Conservation (phyloP, 2,888 invertebrate genomes). For the Vesta saturnalis region DNA sequence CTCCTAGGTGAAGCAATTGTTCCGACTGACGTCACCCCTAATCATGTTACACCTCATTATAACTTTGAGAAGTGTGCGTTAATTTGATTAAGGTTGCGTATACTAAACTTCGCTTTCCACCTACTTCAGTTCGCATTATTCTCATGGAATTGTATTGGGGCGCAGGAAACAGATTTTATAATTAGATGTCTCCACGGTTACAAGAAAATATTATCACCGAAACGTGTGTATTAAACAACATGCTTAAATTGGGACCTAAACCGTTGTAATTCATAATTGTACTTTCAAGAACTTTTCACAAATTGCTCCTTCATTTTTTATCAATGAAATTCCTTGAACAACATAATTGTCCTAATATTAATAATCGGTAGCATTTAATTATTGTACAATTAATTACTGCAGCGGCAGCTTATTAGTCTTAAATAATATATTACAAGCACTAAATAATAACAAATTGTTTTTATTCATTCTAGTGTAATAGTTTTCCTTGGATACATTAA, state of each 20-base stretch:
- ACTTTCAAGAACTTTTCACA: neutral
- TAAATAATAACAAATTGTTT: no score
- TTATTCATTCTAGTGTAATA: no score
- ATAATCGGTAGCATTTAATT: no score
- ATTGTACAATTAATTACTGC: no score
- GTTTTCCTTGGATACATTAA: no score
- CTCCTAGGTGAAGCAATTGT: conserved; percentile 66
- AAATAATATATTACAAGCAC: no score
- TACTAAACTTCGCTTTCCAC: conserved; percentile 40
- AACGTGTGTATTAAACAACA: conserved; percentile 1
- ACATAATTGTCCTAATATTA: no score
- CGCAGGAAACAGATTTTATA: conserved; percentile 41
- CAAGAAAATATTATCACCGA: conserved; percentile 23
- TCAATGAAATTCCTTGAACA: no score
- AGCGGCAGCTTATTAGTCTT: no score
- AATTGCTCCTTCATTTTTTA: neutral
- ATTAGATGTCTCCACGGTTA: conserved; percentile 34
- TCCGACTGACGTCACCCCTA: conserved; percentile 64
- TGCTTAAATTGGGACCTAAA: neutral
- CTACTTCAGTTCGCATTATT: conserved; percentile 37
- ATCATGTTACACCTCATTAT: conserved; percentile 66
- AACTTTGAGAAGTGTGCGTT: conserved; percentile 55
- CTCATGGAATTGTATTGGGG: conserved; percentile 41
- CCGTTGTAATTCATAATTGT: neutral
- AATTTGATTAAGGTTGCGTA: conserved; percentile 52